Evolutionary conservation across 2,888 invertebrate genomes (phyloP), one percentile per base, ranked within the genome.

Genomic region (Argyra leucocephala): DNA sequence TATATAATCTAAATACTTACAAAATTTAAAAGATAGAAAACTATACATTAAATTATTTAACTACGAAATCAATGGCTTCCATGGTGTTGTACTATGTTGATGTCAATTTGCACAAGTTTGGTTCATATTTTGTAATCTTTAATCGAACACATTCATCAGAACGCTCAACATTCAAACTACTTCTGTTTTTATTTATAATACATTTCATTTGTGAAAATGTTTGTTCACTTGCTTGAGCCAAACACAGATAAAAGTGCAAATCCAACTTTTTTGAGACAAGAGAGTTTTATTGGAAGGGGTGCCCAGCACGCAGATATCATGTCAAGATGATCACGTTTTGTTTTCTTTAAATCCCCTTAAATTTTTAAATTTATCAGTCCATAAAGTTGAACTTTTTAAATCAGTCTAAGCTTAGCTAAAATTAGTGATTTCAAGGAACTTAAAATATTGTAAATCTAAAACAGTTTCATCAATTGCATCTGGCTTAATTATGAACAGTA

Each of bases 11-110:
- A n/a, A n/a, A n/a, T n/a, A n/a, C n/a, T n/a, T 26, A 26, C 9
- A 26, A 26, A 26, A 26, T 9, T 26, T 6, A 26, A 26, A 26
- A 26, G 9, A 26, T 6, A 26, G 26, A 26, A 26, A 26, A 26
- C 9, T 6, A 6, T 26, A 26, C 26, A 26, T 26, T 26, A 9
- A 26, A 26, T 26, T 26, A 6, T 26, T 26, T 26, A 26, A 26
- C 9, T 26, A 26, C 24, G 59, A 59, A 24, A 23, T 59, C 59
- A 59, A 24, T 59, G 59, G 59, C 24, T 24, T 59, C 23, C 24
- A 59, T 59, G 59, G 23, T 59, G 59, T 23, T 59, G 59, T 24
- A 59, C 59, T n/a, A n/a, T 59, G 59, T 59, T 59, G 59, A 59
- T 22, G 23, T 59, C 23, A 59, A 59, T 59, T 59, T 59, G 59